A percentile compares a stretch with the other conserved stretches of the same genome.
Evolutionary conservation across 2,113 vertebrate genomes (phyloP).

Genomic region (Rhagologus leucostigma): DNA sequence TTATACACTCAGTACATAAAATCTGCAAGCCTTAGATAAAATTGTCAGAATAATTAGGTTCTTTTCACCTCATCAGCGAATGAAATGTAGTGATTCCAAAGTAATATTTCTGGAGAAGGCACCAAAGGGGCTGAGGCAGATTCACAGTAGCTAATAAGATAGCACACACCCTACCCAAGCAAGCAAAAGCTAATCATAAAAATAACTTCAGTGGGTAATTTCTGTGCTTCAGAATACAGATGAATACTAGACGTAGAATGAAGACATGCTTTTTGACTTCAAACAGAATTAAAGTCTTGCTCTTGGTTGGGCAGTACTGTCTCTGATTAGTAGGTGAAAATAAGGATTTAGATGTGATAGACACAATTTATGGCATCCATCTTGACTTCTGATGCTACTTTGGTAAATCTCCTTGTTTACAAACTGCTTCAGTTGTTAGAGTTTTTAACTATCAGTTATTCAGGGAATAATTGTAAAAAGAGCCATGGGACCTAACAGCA

Average conservation of each 20-base stretch:
- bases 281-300: neutral
- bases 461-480: neutral
- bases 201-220: neutral
- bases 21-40: constrained; percentile 67
- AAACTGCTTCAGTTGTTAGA: neutral
- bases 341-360: neutral
- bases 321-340: neutral
- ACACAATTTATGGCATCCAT: neutral
- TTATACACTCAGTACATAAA: constrained; percentile 30
- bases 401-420: neutral
- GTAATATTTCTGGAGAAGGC: constrained; percentile 40
- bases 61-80: constrained; percentile 39
- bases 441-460: neutral
- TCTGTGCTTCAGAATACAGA: neutral
- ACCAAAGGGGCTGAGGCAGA: neutral
- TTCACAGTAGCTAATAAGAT: constrained; percentile 1
- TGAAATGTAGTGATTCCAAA: constrained; percentile 49
- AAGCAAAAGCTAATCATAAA: neutral
- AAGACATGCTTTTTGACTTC: neutral
- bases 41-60: constrained; percentile 64
- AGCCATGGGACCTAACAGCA: neutral
- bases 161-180: neutral
- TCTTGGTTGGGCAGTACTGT: neutral
- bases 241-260: neutral
- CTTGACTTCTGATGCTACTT: neutral